Evolutionary conservation across 1,140 invertebrate genomes (phyloP).

Genomic region (Meloidogyne exigua): DNA sequence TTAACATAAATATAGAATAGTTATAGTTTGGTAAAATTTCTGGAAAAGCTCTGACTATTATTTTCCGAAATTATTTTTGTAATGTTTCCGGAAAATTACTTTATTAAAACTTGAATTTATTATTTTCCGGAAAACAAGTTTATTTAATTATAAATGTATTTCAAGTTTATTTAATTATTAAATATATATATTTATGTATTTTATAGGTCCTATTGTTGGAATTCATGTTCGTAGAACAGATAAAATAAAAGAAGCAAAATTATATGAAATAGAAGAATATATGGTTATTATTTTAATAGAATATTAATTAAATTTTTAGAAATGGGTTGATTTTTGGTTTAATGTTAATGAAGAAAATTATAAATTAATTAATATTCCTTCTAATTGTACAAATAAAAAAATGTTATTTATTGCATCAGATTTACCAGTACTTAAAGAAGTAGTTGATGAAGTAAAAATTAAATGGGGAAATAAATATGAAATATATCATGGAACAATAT

Average conservation of each 20-base stretch:
- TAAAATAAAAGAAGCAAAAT: conserved; percentile 6
- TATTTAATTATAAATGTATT: no score
- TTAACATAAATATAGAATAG: no score
- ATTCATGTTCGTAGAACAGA: conserved; percentile 8
- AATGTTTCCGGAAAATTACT: no score
- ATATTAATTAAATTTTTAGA: conserved; percentile 18
- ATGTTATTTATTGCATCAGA: background rate
- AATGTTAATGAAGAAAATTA: background rate
- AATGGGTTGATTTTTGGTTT: conserved; percentile 69
- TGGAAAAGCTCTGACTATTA: no score
- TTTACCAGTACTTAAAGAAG: background rate
- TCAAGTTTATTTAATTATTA: no score
- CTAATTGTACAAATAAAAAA: background rate
- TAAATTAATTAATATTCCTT: background rate
- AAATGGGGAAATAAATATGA: background rate
- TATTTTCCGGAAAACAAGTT: no score
- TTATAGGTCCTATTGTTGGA: conserved; percentile 10
- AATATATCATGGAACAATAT: background rate
- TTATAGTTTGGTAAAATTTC: no score
- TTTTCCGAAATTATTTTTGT: no score
- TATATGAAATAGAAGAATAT: background rate
- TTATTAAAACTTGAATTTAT: no score
- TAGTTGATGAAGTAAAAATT: background rate
- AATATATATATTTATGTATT: no score
- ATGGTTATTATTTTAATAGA: background rate